Conservation (phyloP, 2,797 vertebrate species). For the Oreochromis grahami region DNA sequence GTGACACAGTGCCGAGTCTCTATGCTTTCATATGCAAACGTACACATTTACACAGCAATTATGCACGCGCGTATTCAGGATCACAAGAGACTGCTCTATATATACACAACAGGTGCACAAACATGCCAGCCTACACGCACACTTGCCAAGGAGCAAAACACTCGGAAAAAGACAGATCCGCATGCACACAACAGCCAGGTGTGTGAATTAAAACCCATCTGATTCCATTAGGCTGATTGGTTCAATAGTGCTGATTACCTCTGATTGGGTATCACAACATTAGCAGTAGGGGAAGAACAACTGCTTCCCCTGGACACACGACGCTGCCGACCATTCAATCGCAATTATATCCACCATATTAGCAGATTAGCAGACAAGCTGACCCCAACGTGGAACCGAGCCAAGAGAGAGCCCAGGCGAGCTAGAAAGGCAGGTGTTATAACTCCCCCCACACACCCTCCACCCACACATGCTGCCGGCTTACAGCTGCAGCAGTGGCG, state of each 20-base stretch:
- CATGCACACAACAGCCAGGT: constrained; percentile 42
- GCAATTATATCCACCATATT: constrained; percentile 77
- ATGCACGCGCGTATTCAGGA: background rate
- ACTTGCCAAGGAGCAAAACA: background rate
- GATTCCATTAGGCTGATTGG: constrained; percentile 60
- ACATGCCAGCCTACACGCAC: background rate
- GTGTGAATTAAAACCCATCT: constrained; percentile 65
- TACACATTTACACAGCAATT: background rate
- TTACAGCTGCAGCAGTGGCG: constrained; percentile 45
- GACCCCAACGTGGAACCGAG: constrained; percentile 61
- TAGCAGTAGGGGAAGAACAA: constrained; percentile 63
- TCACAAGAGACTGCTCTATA: background rate
- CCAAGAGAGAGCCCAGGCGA: constrained; percentile 59
- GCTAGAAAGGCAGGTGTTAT: constrained; percentile 67
- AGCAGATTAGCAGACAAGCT: constrained; percentile 77
- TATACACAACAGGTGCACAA: constrained; percentile 13
- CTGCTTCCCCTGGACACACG: constrained; percentile 49
- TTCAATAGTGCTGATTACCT: constrained; percentile 57
- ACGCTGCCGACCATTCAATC: constrained; percentile 66
- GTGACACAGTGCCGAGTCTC: background rate
- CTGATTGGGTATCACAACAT: constrained; percentile 74
- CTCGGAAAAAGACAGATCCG: background rate
- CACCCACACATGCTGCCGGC: constrained; percentile 37
- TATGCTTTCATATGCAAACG: background rate
- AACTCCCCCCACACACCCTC: constrained; percentile 10